phyloP scores from a whole-genome alignment of 2,888 invertebrate species.

The Crioceris asparagi region DNA sequence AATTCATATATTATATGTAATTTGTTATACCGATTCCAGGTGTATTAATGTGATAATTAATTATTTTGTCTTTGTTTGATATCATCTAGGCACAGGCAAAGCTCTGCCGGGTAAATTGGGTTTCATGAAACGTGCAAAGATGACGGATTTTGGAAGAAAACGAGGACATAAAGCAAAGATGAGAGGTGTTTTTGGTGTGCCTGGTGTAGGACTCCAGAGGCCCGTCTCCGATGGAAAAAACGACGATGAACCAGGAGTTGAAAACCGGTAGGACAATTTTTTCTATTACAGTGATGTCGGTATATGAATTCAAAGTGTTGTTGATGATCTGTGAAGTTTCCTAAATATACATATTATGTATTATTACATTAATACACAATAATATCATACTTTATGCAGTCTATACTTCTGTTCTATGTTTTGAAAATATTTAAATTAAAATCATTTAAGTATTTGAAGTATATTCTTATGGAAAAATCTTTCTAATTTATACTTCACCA shows the following conservation, averaged over 20 bases:
- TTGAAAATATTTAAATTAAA: too few relatives aligned
- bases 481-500: too few relatives aligned
- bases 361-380: too few relatives aligned
- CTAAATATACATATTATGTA: not conserved
- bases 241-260: slow-evolving; percentile 66
- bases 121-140: slow-evolving; percentile 61
- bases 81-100: slow-evolving; percentile 30
- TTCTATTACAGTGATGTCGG: not conserved
- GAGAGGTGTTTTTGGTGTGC: slow-evolving; percentile 72
- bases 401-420: too few relatives aligned
- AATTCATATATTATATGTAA: too few relatives aligned
- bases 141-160: slow-evolving; percentile 70
- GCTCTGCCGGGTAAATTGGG: slow-evolving; percentile 51
- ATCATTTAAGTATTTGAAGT: too few relatives aligned
- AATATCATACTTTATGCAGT: too few relatives aligned
- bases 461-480: too few relatives aligned
- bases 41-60: too few relatives aligned
- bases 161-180: slow-evolving; percentile 82
- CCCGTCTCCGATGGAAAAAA: slow-evolving; percentile 50
- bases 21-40: too few relatives aligned
- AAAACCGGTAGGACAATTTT: slow-evolving; percentile 62
- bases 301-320: not conserved
- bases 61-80: slow-evolving; percentile 19
- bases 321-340: not conserved
- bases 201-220: slow-evolving; percentile 63